These are phyloP conservation scores for Eutrigla gurnardus DNA, from an alignment of 2,797 vertebrate genomes.

Conservation along the genomic window DNA sequence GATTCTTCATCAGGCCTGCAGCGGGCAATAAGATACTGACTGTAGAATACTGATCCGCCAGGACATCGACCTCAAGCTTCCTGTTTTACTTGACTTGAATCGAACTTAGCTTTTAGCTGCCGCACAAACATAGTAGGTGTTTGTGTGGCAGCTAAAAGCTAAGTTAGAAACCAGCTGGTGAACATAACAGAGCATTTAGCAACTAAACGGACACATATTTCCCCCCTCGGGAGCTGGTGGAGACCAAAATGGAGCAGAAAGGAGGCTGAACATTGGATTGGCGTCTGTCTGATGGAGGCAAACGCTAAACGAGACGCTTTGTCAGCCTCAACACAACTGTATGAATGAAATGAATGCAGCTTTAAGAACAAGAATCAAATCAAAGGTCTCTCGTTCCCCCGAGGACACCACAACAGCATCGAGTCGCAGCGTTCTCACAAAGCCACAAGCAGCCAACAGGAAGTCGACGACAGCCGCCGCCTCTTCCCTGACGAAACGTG, in stretches of 20 bases:
- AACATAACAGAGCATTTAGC: background rate
- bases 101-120: too few relatives aligned
- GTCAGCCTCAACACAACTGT: background rate
- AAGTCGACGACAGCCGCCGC: slow-evolving; percentile 18
- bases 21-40: too few relatives aligned
- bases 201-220: background rate
- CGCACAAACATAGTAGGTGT: background rate
- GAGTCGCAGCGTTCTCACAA: background rate
- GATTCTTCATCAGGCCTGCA: slow-evolving; percentile 92
- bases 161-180: background rate
- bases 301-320: background rate
- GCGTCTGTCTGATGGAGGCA: background rate
- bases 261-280: fast-evolving
- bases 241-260: background rate
- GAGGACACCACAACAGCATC: background rate
- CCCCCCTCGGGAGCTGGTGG: background rate
- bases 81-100: background rate
- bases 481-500: background rate
- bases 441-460: slow-evolving; percentile 55
- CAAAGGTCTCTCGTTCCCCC: background rate
- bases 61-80: background rate
- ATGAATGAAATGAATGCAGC: background rate
- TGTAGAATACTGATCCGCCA: too few relatives aligned
- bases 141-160: background rate
- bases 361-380: background rate